Base-by-base conservation (phyloP, 1,140 invertebrate genomes). In the Neodiprion fabricii region DNA sequence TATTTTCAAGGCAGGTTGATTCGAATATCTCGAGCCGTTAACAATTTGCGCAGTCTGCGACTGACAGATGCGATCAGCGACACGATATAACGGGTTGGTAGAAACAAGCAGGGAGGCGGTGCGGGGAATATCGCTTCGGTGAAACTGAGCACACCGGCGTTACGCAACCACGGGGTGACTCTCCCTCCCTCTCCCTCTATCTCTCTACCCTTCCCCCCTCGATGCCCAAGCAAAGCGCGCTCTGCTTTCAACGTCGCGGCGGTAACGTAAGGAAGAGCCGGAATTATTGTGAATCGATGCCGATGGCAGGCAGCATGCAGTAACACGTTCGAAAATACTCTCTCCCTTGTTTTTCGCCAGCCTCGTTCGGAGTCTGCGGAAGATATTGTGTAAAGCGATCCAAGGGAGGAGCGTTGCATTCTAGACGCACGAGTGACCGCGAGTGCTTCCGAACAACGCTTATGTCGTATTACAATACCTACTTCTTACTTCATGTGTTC, bases 1-100 rank as follows among this genome's bases (percentile, higher is more conserved):
- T 61, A 61, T 61, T 61, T 61, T 61, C 53, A 5, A 61, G 53
- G n/a, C 53, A 61, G 53, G 53, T 61, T 61, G 53, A 12, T 61
- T 17, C 53, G 11, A 53, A 61, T 61, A 61, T 61, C 53, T 61
- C n/a, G 11, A 61, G 11, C 53, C 53, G 53, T 61, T 61, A 17
- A 12, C 53, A 61, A 61, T 61, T 17, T 17, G 53, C 53, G 11
- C 9, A 61, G 53, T 17, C 53, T 61, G 53, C n/a, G 11, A 12
- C 3, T 61, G 53, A 61, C 53, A 61, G 53, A 61, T 17, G 53
- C 11, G 53, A 61, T 61, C 11, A 61, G 11, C 53, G 53, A 17
- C n/a, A 40, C 28, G 28, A 40, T 40, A 40, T 40, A 40, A 40
- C 28, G 28, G 28, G 28, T 61, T 61, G 11, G 53, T 17, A 9